These are phyloP conservation scores for Meloidogyne chitwoodi DNA, from an alignment of 1,140 invertebrate genomes.

Conservation along the genomic window DNA sequence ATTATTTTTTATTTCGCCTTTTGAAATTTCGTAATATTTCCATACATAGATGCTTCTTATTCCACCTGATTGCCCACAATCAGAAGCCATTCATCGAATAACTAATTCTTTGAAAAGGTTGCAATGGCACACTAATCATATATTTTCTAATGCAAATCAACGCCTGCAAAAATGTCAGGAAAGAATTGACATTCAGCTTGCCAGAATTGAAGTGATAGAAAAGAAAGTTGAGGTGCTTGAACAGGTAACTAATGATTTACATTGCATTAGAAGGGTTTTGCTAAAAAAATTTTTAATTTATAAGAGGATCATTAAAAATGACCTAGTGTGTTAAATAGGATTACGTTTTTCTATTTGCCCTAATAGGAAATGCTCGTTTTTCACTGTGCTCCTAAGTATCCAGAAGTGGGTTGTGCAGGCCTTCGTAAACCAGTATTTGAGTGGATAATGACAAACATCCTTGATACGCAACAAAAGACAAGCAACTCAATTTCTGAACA, in stretches of 20 bases:
- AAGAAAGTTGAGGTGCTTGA: not conserved
- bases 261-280: too few species aligned
- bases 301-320: too few species aligned
- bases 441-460: not conserved
- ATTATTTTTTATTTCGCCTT: too few species aligned
- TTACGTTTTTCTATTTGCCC: too few species aligned
- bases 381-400: slow-evolving; percentile 2
- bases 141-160: not conserved
- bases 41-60: not conserved
- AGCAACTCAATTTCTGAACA: not conserved
- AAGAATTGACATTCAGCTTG: not conserved
- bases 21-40: too few species aligned
- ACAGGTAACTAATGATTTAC: not conserved
- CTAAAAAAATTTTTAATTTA: too few species aligned
- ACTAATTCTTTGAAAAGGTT: slow-evolving; percentile 2
- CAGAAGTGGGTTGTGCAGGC: not conserved
- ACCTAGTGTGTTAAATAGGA: too few species aligned
- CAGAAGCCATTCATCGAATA: not conserved
- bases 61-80: slow-evolving; percentile 9
- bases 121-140: not conserved
- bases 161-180: not conserved
- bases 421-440: not conserved
- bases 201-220: slow-evolving; percentile 16
- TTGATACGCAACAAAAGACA: not conserved
- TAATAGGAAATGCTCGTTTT: not conserved